phyloP scores from a whole-genome alignment of 2,113 vertebrate genomes.

The Ursus arctos region DNA sequence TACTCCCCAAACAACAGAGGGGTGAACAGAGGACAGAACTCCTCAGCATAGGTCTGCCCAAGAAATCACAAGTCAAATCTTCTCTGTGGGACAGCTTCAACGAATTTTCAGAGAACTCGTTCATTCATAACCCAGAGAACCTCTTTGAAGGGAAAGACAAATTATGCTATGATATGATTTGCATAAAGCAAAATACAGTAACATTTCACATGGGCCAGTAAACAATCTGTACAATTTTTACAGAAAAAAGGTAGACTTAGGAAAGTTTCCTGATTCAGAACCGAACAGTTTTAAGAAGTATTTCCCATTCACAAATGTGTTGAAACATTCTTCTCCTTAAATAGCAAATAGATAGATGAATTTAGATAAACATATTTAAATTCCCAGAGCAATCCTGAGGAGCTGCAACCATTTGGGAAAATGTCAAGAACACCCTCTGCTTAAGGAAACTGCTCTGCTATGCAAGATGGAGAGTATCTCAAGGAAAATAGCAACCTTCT shows the following conservation, averaged over 20 bases:
- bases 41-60: neutral
- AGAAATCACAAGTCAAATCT: neutral
- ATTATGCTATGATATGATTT: neutral
- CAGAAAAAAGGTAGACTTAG: neutral
- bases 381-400: conserved; percentile 80
- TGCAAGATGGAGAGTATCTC: conserved; percentile 75
- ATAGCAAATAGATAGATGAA: conserved; percentile 83
- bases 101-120: neutral
- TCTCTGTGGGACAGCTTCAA: neutral
- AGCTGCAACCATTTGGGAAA: conserved; percentile 78
- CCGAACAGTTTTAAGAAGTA: conserved; percentile 76
- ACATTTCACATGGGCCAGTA: neutral
- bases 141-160: neutral
- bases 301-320: conserved; percentile 76
- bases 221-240: neutral
- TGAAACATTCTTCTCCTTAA: conserved; percentile 81
- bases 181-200: neutral
- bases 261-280: conserved; percentile 59
- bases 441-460: conserved; percentile 74
- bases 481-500: conserved; percentile 25
- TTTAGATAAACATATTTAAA: conserved; percentile 84
- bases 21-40: neutral
- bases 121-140: neutral
- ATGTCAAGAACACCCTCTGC: conserved; percentile 80
- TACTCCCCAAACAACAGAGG: neutral